A percentile compares a stretch with the other conserved stretches of the same genome.
Evolutionary conservation across 1,140 invertebrate genomes (phyloP).

Genomic region (Triops cancriformis): DNA sequence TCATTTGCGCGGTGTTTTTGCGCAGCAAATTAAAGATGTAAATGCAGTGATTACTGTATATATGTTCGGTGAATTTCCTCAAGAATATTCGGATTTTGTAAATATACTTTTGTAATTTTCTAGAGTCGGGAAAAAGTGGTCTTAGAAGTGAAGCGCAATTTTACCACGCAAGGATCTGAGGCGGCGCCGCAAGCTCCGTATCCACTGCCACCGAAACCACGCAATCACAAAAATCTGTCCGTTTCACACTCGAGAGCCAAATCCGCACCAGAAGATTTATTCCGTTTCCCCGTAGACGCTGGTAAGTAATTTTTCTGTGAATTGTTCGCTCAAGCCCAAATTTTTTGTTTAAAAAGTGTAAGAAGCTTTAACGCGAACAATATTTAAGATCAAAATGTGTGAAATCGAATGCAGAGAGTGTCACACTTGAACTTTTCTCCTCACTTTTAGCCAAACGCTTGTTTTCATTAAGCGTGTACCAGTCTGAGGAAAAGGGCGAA

Average conservation of each 20-base stretch:
- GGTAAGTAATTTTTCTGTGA: background rate
- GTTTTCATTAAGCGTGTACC: background rate
- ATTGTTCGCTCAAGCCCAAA: no score
- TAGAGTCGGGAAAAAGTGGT: slow-evolving; percentile 39
- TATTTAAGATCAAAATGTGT: no score
- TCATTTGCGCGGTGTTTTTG: no score
- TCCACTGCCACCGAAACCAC: slow-evolving; percentile 18
- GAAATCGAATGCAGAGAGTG: no score
- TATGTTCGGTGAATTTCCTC: no score
- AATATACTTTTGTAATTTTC: slow-evolving; percentile 26
- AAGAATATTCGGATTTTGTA: no score
- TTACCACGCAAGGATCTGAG: slow-evolving; percentile 24
- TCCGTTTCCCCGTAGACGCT: slow-evolving; percentile 26
- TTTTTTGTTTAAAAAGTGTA: no score
- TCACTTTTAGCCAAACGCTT: background rate
- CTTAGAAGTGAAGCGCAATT: slow-evolving; percentile 41
- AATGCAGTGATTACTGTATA: no score
- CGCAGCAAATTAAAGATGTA: no score
- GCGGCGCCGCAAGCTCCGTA: background rate
- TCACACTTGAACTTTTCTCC: no score
- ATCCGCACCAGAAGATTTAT: slow-evolving; percentile 34
- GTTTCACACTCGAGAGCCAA: slow-evolving; percentile 35
- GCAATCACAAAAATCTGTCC: slow-evolving; percentile 30
- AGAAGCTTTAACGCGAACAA: no score
- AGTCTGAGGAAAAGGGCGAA: background rate